phyloP scores from a whole-genome alignment of 2,888 invertebrate genomes.

The Drosophila conformis region DNA sequence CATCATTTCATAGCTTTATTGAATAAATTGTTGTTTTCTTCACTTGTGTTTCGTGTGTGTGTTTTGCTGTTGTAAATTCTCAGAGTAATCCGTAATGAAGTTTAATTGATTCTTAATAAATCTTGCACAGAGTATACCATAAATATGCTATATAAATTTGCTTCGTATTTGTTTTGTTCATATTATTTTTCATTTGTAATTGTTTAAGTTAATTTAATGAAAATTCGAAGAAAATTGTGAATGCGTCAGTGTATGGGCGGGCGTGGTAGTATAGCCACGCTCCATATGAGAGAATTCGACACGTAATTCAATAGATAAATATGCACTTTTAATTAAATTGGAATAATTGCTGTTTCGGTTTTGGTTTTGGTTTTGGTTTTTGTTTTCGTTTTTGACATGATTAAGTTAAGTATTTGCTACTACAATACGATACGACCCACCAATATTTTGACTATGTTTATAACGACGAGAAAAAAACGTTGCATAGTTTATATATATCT shows the following conservation, averaged over 20 bases:
- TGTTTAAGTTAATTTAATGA: conserved; percentile 62
- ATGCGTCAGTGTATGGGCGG: conserved; percentile 13
- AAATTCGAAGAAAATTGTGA: conserved; percentile 61
- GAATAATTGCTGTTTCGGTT: conserved; percentile 53
- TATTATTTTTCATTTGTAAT: conserved; percentile 21
- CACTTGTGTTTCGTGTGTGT: conserved; percentile 42
- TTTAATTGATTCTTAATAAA: conserved; percentile 76
- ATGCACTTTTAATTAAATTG: conserved; percentile 71
- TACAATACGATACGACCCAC: conserved; percentile 70
- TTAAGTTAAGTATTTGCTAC: conserved; percentile 75
- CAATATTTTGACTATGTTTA: conserved; percentile 74
- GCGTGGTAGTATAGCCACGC: conserved; percentile 12
- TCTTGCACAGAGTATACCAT: conserved; percentile 76
- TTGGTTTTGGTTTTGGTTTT: conserved; percentile 11
- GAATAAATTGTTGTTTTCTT: conserved; percentile 72
- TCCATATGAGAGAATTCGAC: conserved; percentile 60
- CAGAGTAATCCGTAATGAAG: conserved; percentile 77
- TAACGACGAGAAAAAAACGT: conserved; percentile 71
- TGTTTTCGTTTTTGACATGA: conserved; percentile 37
- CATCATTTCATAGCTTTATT: conserved; percentile 80
- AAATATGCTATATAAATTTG: conserved; percentile 74
- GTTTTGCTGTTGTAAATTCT: conserved; percentile 65
- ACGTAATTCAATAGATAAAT: conserved; percentile 69
- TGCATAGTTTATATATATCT: conserved; percentile 53
- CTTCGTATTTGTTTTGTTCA: conserved; percentile 40